Evolutionary conservation across 2,888 invertebrate genomes (phyloP).

Genomic region (Diarsia dahlii): DNA sequence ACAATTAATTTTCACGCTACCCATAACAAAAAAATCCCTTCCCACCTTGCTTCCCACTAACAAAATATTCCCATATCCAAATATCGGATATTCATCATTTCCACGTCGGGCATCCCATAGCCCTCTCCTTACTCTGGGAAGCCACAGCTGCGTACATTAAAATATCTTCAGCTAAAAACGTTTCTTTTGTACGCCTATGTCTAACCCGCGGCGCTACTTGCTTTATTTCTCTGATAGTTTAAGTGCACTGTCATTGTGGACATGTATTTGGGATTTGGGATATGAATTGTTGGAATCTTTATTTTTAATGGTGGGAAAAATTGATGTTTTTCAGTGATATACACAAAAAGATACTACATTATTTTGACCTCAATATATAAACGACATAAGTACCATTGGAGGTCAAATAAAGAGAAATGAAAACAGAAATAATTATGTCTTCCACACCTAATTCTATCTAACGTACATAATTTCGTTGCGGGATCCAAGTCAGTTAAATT

Average conservation of each 20-base stretch:
- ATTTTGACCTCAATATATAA: not conserved
- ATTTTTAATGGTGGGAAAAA: constrained; percentile 4
- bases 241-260: constrained; percentile 63
- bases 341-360: not conserved
- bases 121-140: constrained; percentile 51
- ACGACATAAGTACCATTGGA: too few relatives aligned
- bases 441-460: too few relatives aligned
- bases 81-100: constrained; percentile 61
- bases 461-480: too few relatives aligned
- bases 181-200: constrained; percentile 65
- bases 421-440: too few relatives aligned
- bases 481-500: too few relatives aligned
- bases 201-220: constrained; percentile 63
- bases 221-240: constrained; percentile 59
- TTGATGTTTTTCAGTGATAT: not conserved
- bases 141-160: constrained; percentile 64
- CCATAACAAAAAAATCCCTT: constrained; percentile 6
- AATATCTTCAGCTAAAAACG: constrained; percentile 66
- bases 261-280: constrained; percentile 6
- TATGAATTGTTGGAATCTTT: constrained; percentile 18
- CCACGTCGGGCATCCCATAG: constrained; percentile 30
- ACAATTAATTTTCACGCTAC: not conserved
- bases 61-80: constrained; percentile 27
- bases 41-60: too few relatives aligned
- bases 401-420: too few relatives aligned